Base-by-base conservation (phyloP, 2,888 invertebrate genomes). In the Dyspetes luteomarginatus region DNA sequence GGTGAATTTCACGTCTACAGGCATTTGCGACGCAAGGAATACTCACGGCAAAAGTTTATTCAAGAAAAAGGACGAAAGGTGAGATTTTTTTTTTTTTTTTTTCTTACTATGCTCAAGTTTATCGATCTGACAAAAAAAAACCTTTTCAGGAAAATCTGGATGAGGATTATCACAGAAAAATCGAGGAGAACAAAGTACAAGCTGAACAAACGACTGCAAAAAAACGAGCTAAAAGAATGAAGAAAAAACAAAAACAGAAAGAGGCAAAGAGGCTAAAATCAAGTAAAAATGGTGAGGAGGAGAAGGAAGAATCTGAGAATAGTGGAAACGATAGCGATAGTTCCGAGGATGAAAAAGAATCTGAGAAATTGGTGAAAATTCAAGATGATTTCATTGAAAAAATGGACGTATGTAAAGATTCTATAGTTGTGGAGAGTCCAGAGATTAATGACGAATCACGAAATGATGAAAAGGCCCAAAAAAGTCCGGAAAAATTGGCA, bases 1-100 rank as follows among this genome's bases (percentile, higher is more conserved):
- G 99, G 99, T 5, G 99, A 99, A 92, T 99, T 99, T 92, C 99
- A 99, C 92, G 99, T 99, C 0, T 99, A 99, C 89, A 94, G 99
- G 82, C 99, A 99, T 92, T 94, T 99, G 52, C 93, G 99, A 60
- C 94, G 99, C 78, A 97, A 99, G 92, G 99, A 99, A 93, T 98
- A 98, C 92, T 97, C 99, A 0, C 94, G 99, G 75, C 98, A 99
- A 91, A 98, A 98, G 91, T 97, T 95, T 89, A 97, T 98, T 89
- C 96, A 97, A 88, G 97, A 97, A 88, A 96, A 97, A 92, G 97
- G 96, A 86, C 95, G 96, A 92, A 95, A 96, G 93, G 97, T 97
- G 92, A 83, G 69, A 85, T 28, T 67, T 41, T 24, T 36, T 71
- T 60, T 12, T 69, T 7, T 22, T 62, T 9, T 50, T 17, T 28